Evolutionary conservation across 2,797 vertebrate genomes (phyloP), one percentile per base, ranked within the genome.

Genomic region (Austrolebias charrua): DNA sequence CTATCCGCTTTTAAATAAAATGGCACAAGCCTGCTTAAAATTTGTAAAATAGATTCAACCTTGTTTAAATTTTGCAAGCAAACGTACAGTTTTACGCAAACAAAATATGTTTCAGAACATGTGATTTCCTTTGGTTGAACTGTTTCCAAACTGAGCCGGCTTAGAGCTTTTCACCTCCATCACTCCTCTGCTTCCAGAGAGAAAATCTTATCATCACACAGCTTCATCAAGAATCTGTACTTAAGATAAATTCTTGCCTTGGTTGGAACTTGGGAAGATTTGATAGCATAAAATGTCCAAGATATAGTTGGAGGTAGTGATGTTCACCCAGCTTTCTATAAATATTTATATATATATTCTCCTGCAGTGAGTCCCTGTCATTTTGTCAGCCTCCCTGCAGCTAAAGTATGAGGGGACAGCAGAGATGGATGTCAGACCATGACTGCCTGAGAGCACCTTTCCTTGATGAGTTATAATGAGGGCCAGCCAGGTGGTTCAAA

Each of bases 401-500:
- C 71, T 81, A 48, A 69, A 84, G 80, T 75, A 74, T 80, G 83
- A 56, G 2, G 74, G 79, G 80, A 87, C 79, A 76, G 75, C 68
- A 60, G 72, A 72, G 75, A 84, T 42, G 78, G 69, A 81, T 88
- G 88, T 90, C 88, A 90, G 67, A 82, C 77, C 79, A 73, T 70
- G 71, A 57, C 80, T 73, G 76, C 62, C 71, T 70, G 29, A 79
- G 66, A 86, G 77, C 50, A 20, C 69, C 56, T 82, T 73, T 82
- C 60, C 58, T 60, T 8, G 86, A 86, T 84, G 84, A 88, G 79
- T 76, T 79, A 75, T 88, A 87, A 86, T 78, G 80, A 86, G 79
- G 73, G 59, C 77, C 54, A 60, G 60, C 69, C 82, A 86, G 79
- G 83, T 86, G 76, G 69, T 78, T 73, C 8, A 74, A 80, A 82